Evolutionary conservation across 2,888 invertebrate species (phyloP), one percentile per base, ranked within the genome.

Genomic region (Boloria euphrosyne): DNA sequence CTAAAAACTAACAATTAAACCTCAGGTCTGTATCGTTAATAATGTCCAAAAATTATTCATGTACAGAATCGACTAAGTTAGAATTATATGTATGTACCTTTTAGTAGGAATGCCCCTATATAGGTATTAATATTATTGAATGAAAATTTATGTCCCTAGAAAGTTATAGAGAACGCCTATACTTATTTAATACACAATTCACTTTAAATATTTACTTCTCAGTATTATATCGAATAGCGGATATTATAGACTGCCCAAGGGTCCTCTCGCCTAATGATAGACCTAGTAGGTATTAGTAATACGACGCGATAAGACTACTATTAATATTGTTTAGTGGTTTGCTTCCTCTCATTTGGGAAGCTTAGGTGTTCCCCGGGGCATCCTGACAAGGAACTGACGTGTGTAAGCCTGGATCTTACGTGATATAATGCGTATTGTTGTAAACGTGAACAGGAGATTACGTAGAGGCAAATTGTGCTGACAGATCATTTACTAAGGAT

Each of bases 261-360:
- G 27, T 22, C 46, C 22, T 22, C 22, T 46, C 55, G 10, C 22
- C 57, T 57, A 46, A 57, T 57, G 46, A 22, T 46, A 46, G 16
- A 22, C 22, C 22, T 3, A 46, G 57, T n/a, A n/a, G n/a, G n/a
- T 57, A 46, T 57, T 57, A 57, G 46, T n/a, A 58, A 27, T 58
- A 46, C 27, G 57, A 44, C 31, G 51, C 65, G 69, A 72, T 74
- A 76, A 75, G 71, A 71, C 66, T 62, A 63, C 73, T 71, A 74
- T 75, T 77, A 75, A 75, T 76, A 74, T 73, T 75, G 75, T 77
- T 77, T 75, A 77, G 72, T 70, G 74, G 69, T 54, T 54, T 50
- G 63, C 69, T 47, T 44, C 63, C 62, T 66, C 72, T 68, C 73
- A 73, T 75, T 70, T 65, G 67, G 63, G 62, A 63, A 66, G 69